phyloP scores from a whole-genome alignment of 2,888 invertebrate genomes.

The Rhagonycha fulva region DNA sequence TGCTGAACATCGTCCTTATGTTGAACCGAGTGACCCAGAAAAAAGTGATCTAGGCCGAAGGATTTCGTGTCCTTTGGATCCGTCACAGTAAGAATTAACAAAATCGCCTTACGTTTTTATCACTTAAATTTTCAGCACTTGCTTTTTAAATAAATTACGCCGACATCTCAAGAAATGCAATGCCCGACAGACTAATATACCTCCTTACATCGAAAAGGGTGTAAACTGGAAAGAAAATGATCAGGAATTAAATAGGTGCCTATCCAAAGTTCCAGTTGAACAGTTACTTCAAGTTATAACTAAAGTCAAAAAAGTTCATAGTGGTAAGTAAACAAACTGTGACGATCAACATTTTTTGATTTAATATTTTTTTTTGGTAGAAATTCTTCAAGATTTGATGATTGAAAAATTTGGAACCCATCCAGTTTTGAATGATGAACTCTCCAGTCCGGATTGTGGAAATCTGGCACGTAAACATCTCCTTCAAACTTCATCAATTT shows the following conservation, averaged over 20 bases:
- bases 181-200: conserved; percentile 60
- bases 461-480: conserved; percentile 73
- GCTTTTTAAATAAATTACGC: conserved; percentile 67
- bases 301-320: conserved; percentile 55
- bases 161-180: conserved; percentile 78
- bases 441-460: conserved; percentile 61
- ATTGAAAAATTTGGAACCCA: conserved; percentile 54
- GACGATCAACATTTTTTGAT: background rate
- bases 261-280: conserved; percentile 51
- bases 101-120: background rate
- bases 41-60: conserved; percentile 52
- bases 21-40: conserved; percentile 17
- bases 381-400: conserved; percentile 45
- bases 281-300: conserved; percentile 53
- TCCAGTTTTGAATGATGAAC: conserved; percentile 56
- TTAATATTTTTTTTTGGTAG: background rate
- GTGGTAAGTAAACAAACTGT: conserved; percentile 34
- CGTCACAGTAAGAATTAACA: conserved; percentile 65
- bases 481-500: conserved; percentile 75
- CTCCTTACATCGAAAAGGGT: conserved; percentile 60
- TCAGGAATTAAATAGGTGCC: conserved; percentile 39
- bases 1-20: conserved; percentile 67
- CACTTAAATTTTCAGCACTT: conserved; percentile 60
- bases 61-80: conserved; percentile 73
- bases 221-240: conserved; percentile 54